A percentile compares a stretch with the other conserved stretches of the same genome.
These are phyloP conservation scores for Pelosia muscerda DNA, from an alignment of 2,888 invertebrate genomes.

Conservation along the genomic window DNA sequence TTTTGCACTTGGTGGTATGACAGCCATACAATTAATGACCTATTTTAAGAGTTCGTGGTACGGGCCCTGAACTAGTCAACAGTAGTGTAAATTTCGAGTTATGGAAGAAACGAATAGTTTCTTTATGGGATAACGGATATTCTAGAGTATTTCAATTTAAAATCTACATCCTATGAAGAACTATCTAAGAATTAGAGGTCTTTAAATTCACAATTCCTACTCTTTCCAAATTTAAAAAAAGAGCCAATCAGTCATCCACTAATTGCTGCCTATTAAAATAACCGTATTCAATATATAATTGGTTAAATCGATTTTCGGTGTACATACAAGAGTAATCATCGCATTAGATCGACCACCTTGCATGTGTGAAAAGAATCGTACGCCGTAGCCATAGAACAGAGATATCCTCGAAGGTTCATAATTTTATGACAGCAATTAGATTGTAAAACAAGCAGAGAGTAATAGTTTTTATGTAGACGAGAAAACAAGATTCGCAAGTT, in stretches of 20 bases:
- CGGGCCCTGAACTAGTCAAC: background rate
- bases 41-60: no score
- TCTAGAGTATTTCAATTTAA: background rate
- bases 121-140: no score
- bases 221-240: no score
- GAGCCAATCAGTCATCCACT: background rate
- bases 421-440: background rate
- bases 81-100: background rate
- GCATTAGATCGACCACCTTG: slow-evolving; percentile 1
- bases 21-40: no score
- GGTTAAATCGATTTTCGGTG: background rate
- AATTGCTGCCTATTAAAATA: background rate
- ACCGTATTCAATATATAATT: slow-evolving; percentile 11
- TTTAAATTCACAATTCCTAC: background rate
- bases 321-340: slow-evolving; percentile 5
- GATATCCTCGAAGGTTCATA: background rate
- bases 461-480: background rate
- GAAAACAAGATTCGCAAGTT: background rate
- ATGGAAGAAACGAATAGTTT: background rate
- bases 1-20: no score
- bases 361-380: background rate
- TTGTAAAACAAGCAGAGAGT: background rate
- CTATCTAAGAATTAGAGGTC: background rate
- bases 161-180: background rate
- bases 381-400: background rate